A percentile compares a stretch with the other conserved stretches of the same genome.
phyloP scores from a whole-genome alignment of 2,888 invertebrate genomes.

The Fissipunctia ypsillon region DNA sequence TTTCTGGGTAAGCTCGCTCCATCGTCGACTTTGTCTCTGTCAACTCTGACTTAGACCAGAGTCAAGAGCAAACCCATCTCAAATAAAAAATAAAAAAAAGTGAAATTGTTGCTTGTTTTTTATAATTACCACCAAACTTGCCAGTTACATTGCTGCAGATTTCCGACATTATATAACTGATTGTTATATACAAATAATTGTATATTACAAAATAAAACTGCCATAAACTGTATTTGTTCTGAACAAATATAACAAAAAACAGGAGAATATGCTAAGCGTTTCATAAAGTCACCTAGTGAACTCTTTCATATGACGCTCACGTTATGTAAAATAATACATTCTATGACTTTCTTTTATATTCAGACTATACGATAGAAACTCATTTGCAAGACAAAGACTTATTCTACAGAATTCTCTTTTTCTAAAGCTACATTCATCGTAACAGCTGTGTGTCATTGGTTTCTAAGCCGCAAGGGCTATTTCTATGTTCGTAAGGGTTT shows the following conservation, averaged over 20 bases:
- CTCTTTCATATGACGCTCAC: not conserved
- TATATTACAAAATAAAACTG: not conserved
- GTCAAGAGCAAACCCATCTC: too few relatives aligned
- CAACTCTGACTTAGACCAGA: too few relatives aligned
- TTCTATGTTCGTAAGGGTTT: not conserved
- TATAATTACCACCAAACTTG: not conserved
- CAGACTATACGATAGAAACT: not conserved
- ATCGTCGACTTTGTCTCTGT: too few relatives aligned
- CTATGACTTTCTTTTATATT: conserved; percentile 12
- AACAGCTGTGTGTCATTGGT: not conserved
- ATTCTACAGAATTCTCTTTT: not conserved
- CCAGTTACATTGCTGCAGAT: not conserved
- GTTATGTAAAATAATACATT: conserved; percentile 3
- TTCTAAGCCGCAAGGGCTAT: too few relatives aligned
- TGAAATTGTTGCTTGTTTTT: not conserved
- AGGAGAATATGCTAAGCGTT: conserved; percentile 1
- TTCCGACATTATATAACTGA: not conserved
- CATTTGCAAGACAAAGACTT: conserved; percentile 5
- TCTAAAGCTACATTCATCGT: not conserved
- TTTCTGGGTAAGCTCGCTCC: too few relatives aligned
- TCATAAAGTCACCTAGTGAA: not conserved
- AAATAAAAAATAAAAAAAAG: too few relatives aligned
- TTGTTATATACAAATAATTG: not conserved
- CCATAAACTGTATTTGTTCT: not conserved
- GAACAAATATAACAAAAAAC: too few relatives aligned